Percentiles rank a stretch among this genome's conserved stretches.
These are phyloP conservation scores for Vulpes ferrilata DNA, from an alignment of 2,113 vertebrate species.

Conservation along the genomic window DNA sequence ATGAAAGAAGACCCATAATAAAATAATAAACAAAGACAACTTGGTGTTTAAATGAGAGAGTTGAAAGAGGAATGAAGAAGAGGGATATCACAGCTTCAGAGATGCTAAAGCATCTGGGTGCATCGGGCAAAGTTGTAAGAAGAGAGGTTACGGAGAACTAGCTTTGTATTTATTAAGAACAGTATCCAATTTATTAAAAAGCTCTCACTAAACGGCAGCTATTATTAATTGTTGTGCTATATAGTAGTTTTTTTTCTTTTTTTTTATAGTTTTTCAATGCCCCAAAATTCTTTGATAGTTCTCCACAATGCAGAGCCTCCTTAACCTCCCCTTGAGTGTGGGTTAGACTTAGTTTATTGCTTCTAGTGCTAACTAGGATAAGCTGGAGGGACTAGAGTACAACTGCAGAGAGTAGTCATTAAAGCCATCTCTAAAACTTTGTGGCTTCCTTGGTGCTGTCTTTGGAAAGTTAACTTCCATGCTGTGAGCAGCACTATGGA, in stretches of 20 bases:
- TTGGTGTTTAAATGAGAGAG: not conserved
- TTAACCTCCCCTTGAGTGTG: not conserved
- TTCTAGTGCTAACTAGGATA: not conserved
- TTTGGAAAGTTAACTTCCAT: not conserved
- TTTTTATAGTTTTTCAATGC: not conserved
- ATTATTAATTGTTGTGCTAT: not conserved
- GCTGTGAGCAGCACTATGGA: not conserved
- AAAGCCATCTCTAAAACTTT: not conserved
- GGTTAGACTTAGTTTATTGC: not conserved
- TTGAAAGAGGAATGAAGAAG: not conserved
- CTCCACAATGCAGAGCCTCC: not conserved
- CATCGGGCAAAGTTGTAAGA: not conserved
- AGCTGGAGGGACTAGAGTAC: not conserved
- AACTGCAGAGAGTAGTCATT: not conserved
- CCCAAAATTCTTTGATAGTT: not conserved
- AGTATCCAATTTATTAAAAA: not conserved
- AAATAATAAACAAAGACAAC: not conserved
- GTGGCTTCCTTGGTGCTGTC: not conserved
- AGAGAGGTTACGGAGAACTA: not conserved
- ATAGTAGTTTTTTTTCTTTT: not conserved
- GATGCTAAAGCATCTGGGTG: not conserved
- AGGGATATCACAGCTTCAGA: not conserved
- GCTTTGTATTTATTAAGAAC: not conserved
- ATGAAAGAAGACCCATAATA: not conserved
- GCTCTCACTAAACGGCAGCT: not conserved